Base-by-base conservation (phyloP, 23 tunicate genomes). In the Ascidia mentula region DNA sequence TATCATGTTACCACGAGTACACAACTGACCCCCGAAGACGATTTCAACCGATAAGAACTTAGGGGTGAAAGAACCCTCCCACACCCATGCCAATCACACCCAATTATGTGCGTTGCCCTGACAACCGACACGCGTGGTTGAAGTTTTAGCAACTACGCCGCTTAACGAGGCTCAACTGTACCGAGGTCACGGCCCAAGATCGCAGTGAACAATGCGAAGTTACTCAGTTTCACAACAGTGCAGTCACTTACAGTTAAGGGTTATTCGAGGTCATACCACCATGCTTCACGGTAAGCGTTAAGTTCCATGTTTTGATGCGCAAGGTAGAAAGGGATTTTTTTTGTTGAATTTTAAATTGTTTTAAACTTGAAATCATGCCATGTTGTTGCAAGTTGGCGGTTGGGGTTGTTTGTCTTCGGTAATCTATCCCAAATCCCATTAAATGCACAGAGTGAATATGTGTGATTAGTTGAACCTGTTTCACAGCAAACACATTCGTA, bases 261-360 rank as follows among this genome's bases (percentile, higher is more conserved):
- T 53, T 53, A 53, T 28, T 53, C 65, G 65, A 53, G 65, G 65
- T 53, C 65, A 53, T 53, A 26, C 65, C 65, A 53, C 65, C 65
- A 28, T 28, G 65, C 22, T 53, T 53, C 28, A 6, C 65, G 65
- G 65, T 53, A n/a, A n/a, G n/a, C n/a, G n/a, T 53, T 53, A 53
- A 53, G 24, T 53, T 53, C 65, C 65, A 5, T 53, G 65, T 53
- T 53, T 53, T 53, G 65, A 3, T 53, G 4, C 65, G 65, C 13
- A 53, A 9, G 13, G 65, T 26, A 9, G 24, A 53, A 53, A 53
- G 53, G 12, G 15, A 42, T 15, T 42, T 42, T 42, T 15, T 9
- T 42, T 42, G 53, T 42, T 42, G 65, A 26, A 53, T 53, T 53
- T 53, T 53, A 28, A n/a, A n/a, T n/a, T n/a, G n/a, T n/a, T n/a